A percentile compares a stretch with the other conserved stretches of the same genome.
Evolutionary conservation across 1,140 invertebrate genomes (phyloP).

Genomic region (Drosophila cardini): DNA sequence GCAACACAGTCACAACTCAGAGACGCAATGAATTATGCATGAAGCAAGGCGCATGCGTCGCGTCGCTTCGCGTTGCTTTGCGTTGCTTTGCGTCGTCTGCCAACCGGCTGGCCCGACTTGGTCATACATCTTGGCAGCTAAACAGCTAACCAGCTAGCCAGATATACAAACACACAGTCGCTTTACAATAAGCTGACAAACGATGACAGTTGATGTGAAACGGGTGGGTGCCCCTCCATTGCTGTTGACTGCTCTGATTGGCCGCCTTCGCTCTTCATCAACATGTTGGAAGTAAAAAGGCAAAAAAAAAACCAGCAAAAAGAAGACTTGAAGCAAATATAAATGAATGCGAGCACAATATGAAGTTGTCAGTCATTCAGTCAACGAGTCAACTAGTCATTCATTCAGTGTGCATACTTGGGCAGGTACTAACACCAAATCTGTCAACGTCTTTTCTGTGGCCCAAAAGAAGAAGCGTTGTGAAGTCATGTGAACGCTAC

Average conservation of each 20-base stretch:
- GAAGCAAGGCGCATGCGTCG: constrained; percentile 54
- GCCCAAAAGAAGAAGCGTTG: constrained; percentile 54
- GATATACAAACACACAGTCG: constrained; percentile 12
- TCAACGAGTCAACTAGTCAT: constrained; percentile 23
- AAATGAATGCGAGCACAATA: constrained; percentile 63
- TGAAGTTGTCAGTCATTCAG: constrained; percentile 74
- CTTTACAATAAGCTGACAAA: constrained; percentile 82
- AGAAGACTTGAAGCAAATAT: constrained; percentile 36
- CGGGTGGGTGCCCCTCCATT: constrained; percentile 69
- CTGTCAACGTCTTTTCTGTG: constrained; percentile 70
- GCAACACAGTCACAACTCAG: constrained; percentile 38
- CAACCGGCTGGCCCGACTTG: constrained; percentile 62
- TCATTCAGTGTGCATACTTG: constrained; percentile 9
- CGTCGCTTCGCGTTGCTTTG: no score
- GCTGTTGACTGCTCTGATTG: constrained; percentile 68
- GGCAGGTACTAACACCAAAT: constrained; percentile 78
- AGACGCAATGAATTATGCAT: constrained; percentile 78
- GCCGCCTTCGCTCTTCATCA: constrained; percentile 54
- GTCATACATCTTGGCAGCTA: constrained; percentile 73
- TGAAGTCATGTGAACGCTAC: constrained; percentile 40
- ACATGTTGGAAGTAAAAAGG: constrained; percentile 42
- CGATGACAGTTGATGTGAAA: constrained; percentile 83
- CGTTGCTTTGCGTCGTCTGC: constrained; percentile 55
- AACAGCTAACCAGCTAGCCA: neutral
- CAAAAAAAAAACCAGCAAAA: neutral